Percentiles rank a stretch among this genome's conserved stretches.
These are phyloP conservation scores for Rhorus exstirpatorius DNA, from an alignment of 2,888 invertebrate species.

Conservation along the genomic window DNA sequence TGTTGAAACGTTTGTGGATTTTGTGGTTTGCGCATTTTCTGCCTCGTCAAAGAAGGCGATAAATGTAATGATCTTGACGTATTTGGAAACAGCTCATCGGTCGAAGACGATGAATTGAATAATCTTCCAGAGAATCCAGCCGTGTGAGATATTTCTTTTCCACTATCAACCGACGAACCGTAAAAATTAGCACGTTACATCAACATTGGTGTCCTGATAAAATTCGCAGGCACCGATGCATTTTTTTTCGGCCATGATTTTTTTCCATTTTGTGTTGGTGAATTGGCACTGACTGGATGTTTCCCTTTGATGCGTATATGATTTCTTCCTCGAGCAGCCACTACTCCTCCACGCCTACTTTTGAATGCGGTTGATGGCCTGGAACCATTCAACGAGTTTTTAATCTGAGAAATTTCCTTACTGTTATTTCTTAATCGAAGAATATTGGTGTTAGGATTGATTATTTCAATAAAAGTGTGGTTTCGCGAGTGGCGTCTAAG, in stretches of 20 bases:
- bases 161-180: not conserved
- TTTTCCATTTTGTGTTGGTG: conserved; percentile 17
- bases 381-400: conserved; percentile 12
- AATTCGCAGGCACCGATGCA: not conserved
- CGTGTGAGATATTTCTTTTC: not conserved
- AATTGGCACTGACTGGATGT: not conserved
- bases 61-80: not conserved
- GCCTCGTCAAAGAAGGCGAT: not conserved
- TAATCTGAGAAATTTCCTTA: conserved; percentile 8
- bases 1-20: not conserved
- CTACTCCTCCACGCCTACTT: conserved; percentile 8
- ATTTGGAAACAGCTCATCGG: not conserved
- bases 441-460: conserved; percentile 1
- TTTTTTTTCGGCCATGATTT: conserved; percentile 33
- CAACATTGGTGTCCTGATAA: not conserved
- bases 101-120: not conserved
- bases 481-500: conserved; percentile 37
- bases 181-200: not conserved
- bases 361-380: not conserved
- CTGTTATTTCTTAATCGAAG: not conserved
- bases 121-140: not conserved
- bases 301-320: conserved; percentile 54
- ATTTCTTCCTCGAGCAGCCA: conserved; percentile 24
- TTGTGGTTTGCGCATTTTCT: not conserved
- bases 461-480: conserved; percentile 10